phyloP scores from a whole-genome alignment of 2,888 invertebrate species.

The Alloplasta piceator region DNA sequence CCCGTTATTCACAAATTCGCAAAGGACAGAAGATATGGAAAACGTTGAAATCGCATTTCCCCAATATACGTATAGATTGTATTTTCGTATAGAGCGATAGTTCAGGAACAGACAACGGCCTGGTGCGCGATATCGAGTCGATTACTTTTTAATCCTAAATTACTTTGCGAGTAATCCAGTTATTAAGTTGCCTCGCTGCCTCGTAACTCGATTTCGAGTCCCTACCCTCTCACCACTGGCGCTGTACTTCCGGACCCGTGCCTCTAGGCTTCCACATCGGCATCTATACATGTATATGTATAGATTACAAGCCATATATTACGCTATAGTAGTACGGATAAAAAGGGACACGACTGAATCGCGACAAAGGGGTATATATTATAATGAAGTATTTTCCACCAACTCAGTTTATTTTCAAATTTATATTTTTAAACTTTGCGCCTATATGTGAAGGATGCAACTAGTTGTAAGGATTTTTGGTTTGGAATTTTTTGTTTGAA shows the following conservation, averaged over 20 bases:
- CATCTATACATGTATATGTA: slow-evolving; percentile 30
- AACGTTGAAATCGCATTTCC: slow-evolving; percentile 24
- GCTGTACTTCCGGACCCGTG: slow-evolving; percentile 29
- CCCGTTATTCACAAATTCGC: background rate
- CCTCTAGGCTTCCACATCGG: slow-evolving; percentile 19
- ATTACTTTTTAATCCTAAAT: slow-evolving; percentile 74
- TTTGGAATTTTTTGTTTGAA: too few species aligned
- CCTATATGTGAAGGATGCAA: too few species aligned
- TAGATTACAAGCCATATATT: slow-evolving; percentile 54
- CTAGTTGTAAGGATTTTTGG: too few species aligned
- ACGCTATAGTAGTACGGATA: slow-evolving; percentile 44
- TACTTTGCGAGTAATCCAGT: slow-evolving; percentile 70
- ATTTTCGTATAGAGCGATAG: background rate
- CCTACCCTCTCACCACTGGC: slow-evolving; percentile 1
- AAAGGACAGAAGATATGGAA: slow-evolving; percentile 12
- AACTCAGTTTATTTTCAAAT: too few species aligned
- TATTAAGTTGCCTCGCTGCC: slow-evolving; percentile 68
- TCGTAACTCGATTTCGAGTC: slow-evolving; percentile 58
- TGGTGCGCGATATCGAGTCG: slow-evolving; percentile 63
- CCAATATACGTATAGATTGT: background rate
- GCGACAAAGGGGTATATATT: slow-evolving; percentile 36
- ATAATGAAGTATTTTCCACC: too few species aligned
- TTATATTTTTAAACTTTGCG: too few species aligned
- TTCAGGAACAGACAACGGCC: slow-evolving; percentile 6
- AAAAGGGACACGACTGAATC: slow-evolving; percentile 34